These are phyloP conservation scores for Saxidomus purpurata DNA, from an alignment of 1,140 invertebrate genomes.

Conservation along the genomic window DNA sequence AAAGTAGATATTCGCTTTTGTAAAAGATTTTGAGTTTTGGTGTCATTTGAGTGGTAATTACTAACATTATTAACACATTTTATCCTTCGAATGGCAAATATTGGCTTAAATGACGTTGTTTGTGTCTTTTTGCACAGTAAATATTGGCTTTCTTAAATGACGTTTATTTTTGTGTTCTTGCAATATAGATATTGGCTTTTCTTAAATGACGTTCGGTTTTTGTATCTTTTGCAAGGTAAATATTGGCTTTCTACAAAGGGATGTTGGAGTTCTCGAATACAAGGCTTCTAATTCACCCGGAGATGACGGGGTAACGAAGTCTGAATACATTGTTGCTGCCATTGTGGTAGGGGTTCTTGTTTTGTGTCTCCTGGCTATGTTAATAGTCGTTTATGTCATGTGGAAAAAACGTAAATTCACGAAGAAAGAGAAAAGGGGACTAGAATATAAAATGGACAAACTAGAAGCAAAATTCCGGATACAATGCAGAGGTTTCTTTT, in stretches of 20 bases:
- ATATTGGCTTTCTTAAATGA: too few relatives aligned
- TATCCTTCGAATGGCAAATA: too few relatives aligned
- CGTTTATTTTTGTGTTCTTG: too few relatives aligned
- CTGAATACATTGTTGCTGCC: background rate
- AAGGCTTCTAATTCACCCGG: background rate
- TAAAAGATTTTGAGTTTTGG: too few relatives aligned
- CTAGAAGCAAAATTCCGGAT: slow-evolving; percentile 37
- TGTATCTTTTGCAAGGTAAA: background rate
- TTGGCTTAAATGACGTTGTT: too few relatives aligned
- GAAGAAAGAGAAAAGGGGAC: background rate
- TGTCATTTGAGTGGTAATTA: too few relatives aligned
- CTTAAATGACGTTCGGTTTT: background rate
- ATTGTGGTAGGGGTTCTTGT: background rate
- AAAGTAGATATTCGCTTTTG: too few relatives aligned
- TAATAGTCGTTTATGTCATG: background rate
- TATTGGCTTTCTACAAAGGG: background rate
- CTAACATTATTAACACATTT: too few relatives aligned
- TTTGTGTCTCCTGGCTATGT: background rate
- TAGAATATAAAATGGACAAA: slow-evolving; percentile 45
- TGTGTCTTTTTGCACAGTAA: too few relatives aligned
- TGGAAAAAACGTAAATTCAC: background rate
- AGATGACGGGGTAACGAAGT: background rate
- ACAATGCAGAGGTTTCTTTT: slow-evolving; percentile 54
- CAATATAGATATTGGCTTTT: too few relatives aligned
- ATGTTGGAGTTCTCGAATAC: slow-evolving; percentile 11